Base-by-base conservation (phyloP, 2,888 invertebrate species). In the Mylabris sibirica region DNA sequence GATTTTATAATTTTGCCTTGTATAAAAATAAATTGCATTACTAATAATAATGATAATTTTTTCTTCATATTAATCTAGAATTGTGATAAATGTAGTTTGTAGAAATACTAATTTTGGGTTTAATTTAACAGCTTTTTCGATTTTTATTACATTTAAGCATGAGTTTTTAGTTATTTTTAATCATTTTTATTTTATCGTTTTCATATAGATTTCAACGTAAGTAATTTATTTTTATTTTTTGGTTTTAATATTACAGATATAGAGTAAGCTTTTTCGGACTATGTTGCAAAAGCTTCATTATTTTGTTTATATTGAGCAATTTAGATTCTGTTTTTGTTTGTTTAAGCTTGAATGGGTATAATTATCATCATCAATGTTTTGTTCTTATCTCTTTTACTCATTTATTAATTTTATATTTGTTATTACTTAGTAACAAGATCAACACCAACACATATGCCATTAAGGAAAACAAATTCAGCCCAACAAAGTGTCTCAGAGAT, bases 371-470 rank as follows among this genome's bases (percentile, higher is more conserved):
- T 17, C n/a, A 17, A 2, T 3, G 12, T 35, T 35, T 38, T 34
- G 6, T 34, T 34, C 1, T 9, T 38, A 38, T 17, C n/a, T 20
- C 1, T 49, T 53, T 26, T 26, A n/a, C 24, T 9, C 20, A 12
- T 35, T 35, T 60, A 5, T 60, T 60, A 60, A 57, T 26, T 5
- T 22, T 3, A 49, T 12, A 11, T 22, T 53, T 53, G 3, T 17
- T 44, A 57, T 57, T 26, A 1, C 14, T 24, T n/a, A 89, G 89
- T 88, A 74, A 84, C 86, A 11, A 87, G 87, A 53, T 88, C 88
- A 20, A 87, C 88, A 66, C 87, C 89, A 0, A 82, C 86, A 66
- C 85, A 86, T 73, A 78, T 84, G 77, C 82, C 84, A 38, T 76
- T 85, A 63, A 78, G 83, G 63, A 84, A 85, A 77, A 79, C 84